Evolutionary conservation across 2,113 vertebrate genomes (phyloP), one percentile per base, ranked within the genome.

Genomic region (Buteo buteo): DNA sequence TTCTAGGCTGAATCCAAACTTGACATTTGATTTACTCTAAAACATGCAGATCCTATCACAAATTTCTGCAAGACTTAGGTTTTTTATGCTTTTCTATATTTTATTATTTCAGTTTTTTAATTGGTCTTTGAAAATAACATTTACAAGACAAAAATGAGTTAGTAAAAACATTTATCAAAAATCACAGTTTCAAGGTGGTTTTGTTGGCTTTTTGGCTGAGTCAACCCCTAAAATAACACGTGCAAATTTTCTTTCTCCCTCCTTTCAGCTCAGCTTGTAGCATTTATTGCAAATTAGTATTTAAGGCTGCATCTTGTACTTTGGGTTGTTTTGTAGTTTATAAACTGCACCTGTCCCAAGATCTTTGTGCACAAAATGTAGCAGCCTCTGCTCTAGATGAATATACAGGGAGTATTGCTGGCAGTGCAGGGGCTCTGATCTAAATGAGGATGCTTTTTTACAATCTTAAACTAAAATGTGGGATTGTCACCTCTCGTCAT

Each of bases 381-480:
- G n/a, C 13, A 55, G 28, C 20, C 7, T 59, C 28, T 54, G 10
- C 55, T 85, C 32, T 28, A 32, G 34, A 13, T 38, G 57, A 59
- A 59, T 1, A 1, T 72, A 28, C 11, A 17, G 62, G 40, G 52
- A 71, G 15, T 55, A 15, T 38, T 71, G 44, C 42, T 93, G 24
- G 36, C 0, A 0, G 67, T 52, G 62, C 54, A 54, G 67, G 2
- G 0, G 7, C 25, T 58, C 40, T 91, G 25, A 38, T 81, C 3
- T 24, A 62, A 81, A 54, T 58, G 20, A 71, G 16, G 29, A 24
- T 82, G 26, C 2, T 55, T 47, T 84, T 67, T 54, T 50, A 58
- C 32, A 54, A 14, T 44, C 36, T 82, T 65, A 44, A 83, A 66
- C 28, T 52, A 9, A 44, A 69, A 9, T 32, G 13, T 58, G n/a